Conservation (phyloP, 92 coral and sea anemone species). For the Phenganax marumi region DNA sequence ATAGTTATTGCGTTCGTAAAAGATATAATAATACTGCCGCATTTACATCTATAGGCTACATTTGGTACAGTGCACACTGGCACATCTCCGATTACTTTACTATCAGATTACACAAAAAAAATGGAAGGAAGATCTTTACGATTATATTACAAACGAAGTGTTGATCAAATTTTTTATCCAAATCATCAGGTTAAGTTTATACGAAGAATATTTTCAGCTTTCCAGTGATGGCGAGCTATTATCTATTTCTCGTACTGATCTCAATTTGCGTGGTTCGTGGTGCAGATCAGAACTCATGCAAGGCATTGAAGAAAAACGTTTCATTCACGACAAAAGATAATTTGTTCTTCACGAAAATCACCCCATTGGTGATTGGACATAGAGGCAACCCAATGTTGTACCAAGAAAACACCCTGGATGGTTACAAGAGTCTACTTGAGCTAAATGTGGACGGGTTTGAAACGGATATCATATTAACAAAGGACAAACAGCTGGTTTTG, state of each 20-base stretch:
- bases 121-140: too few species aligned
- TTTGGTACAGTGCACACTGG: too few species aligned
- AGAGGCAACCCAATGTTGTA: constrained; percentile 80
- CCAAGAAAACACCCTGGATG: constrained; percentile 90
- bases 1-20: too few species aligned
- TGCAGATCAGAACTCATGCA: constrained; percentile 13
- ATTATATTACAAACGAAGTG: too few species aligned
- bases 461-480: constrained; percentile 78
- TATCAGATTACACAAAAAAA: too few species aligned
- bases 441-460: constrained; percentile 88
- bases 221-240: background rate
- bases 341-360: constrained; percentile 60
- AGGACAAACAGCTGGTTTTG: constrained; percentile 75
- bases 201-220: too few species aligned
- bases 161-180: too few species aligned
- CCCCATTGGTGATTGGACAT: constrained; percentile 88
- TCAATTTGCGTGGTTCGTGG: background rate
- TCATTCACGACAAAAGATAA: constrained; percentile 61
- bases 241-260: background rate
- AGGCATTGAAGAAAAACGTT: constrained; percentile 23
- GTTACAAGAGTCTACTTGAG: constrained; percentile 72
- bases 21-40: too few species aligned
- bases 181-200: too few species aligned
- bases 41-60: too few species aligned
- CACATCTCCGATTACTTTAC: too few species aligned